Evolutionary conservation across 2,797 vertebrate species (phyloP), one percentile per base, ranked within the genome.

Genomic region (Centroberyx gerrardi): DNA sequence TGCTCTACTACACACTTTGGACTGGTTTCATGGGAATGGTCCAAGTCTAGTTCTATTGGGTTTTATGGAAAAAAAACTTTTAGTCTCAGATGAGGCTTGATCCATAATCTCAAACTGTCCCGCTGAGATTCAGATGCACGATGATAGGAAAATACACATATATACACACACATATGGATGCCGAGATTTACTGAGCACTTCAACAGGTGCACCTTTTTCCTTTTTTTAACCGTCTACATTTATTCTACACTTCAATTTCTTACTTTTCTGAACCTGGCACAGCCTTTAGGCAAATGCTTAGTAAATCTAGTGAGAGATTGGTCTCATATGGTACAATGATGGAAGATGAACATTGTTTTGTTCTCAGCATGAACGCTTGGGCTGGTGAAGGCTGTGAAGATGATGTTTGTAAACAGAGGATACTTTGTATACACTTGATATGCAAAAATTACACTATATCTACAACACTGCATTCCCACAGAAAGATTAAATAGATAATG

Each of bases 1-100:
- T 92, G 89, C 90, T 88, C 58, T 56, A 22, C 76, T 72, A 81
- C 68, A 80, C 52, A 85, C 85, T 88, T 90, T 88, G 82, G 84
- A 80, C 74, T 74, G n/a, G 56, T 80, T 77, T 76, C 18, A 56
- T 68, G 52, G 68, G 22, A 84, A 75, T 73, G 46, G 54, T 67
- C 40, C 36, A 15, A 83, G 40, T 44, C 72, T 60, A 48, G 12
- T 44, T 54, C 8, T 60, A 5, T 36, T 52, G 13, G 17, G 13
- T 60, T 58, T 53, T 38, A 54, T 55, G 28, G 18, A 62, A 46
- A 6, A n/a, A 58, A 58, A 17, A 53, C 42, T 10, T 44, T 44
- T 44, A 44, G 9, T 44, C 8, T 44, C 49, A 53, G 3, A 53
- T 5, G 1, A 51, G 8, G n/a, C 5, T 14, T 29, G 27, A 29